These are phyloP conservation scores for Campoletis raptor DNA, from an alignment of 2,888 invertebrate species.

Conservation along the genomic window DNA sequence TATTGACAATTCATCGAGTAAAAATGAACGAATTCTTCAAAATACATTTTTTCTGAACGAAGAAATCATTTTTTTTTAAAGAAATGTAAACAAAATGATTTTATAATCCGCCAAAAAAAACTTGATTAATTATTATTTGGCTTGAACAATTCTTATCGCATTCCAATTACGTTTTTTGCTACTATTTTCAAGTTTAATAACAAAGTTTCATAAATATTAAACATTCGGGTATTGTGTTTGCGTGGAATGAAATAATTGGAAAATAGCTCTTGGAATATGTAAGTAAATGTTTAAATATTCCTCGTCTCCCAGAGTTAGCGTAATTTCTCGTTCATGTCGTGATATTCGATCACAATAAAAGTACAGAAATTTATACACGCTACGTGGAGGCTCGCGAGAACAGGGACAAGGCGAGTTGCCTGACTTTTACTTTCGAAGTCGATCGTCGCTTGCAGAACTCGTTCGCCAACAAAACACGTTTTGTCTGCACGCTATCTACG, in stretches of 20 bases:
- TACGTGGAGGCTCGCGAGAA: conserved; percentile 70
- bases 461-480: conserved; percentile 58
- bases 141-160: not conserved
- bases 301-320: not conserved
- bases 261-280: not conserved
- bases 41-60: no score
- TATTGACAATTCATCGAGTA: no score
- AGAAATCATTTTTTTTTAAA: not conserved
- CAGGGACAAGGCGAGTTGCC: conserved; percentile 80
- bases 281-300: not conserved
- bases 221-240: not conserved
- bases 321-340: conserved; percentile 42
- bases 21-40: no score
- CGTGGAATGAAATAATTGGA: not conserved
- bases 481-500: conserved; percentile 43
- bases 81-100: not conserved
- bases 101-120: not conserved
- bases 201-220: not conserved
- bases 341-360: conserved; percentile 60
- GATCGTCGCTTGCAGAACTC: conserved; percentile 57
- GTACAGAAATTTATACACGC: conserved; percentile 50
- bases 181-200: not conserved
- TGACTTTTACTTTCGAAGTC: conserved; percentile 82
- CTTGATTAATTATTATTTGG: not conserved
- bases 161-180: not conserved